These are phyloP conservation scores for Lucifuga dentata DNA, from an alignment of 2,113 vertebrate species.

Conservation along the genomic window DNA sequence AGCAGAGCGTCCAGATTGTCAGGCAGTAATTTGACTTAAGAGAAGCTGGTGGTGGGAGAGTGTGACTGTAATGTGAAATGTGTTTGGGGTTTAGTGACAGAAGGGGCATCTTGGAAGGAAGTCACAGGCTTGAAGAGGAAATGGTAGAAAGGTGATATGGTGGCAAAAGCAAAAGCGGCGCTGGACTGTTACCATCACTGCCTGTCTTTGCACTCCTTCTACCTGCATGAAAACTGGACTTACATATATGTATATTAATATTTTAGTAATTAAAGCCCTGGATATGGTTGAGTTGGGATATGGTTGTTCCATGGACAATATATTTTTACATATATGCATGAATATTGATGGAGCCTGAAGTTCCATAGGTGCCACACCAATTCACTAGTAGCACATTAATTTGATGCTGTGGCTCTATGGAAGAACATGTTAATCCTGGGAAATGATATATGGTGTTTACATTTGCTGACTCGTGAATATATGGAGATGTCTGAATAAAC, in stretches of 20 bases:
- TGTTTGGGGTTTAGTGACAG: slow-evolving; percentile 42
- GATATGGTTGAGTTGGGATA: too few relatives aligned
- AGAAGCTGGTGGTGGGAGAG: slow-evolving; percentile 40
- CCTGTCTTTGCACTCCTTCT: slow-evolving; percentile 23
- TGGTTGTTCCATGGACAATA: too few relatives aligned
- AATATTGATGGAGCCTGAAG: too few relatives aligned
- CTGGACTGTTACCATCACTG: not conserved
- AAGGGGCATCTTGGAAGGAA: slow-evolving; percentile 53
- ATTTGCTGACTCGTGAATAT: not conserved
- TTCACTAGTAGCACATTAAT: not conserved
- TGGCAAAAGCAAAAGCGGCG: slow-evolving; percentile 29
- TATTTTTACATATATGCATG: too few relatives aligned
- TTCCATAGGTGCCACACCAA: too few relatives aligned
- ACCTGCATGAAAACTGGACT: not conserved
- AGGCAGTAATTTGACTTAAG: slow-evolving; percentile 55
- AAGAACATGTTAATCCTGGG: too few relatives aligned
- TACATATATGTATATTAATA: too few relatives aligned
- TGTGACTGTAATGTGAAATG: slow-evolving; percentile 45
- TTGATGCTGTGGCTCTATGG: not conserved
- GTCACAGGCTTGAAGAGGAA: slow-evolving; percentile 36
- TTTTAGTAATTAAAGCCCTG: too few relatives aligned
- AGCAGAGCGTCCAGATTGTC: slow-evolving; percentile 53
- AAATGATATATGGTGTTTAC: too few relatives aligned
- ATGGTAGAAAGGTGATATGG: slow-evolving; percentile 21
- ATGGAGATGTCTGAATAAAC: slow-evolving; percentile 1